Evolutionary conservation across 2,888 invertebrate species (phyloP), one percentile per base, ranked within the genome.

Genomic region (Tillus elongatus): DNA sequence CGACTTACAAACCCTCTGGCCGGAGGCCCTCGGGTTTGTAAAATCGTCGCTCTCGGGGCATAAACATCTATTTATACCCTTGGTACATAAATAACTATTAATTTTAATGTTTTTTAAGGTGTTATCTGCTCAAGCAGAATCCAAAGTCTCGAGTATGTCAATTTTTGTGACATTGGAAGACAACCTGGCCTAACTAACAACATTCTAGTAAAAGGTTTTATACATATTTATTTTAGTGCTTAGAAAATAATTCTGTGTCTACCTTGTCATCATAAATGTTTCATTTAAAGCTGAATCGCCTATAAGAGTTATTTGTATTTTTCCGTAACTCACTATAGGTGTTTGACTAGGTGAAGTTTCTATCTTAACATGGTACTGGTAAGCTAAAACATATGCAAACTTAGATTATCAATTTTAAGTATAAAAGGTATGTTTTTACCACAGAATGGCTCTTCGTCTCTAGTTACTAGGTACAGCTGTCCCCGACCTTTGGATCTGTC

Each of bases 391-490:
- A 13, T 28, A 41, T 45, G 30, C 9, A 35, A 3, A 24, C 28
- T 13, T 24, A 10, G 12, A 33, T 13, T 6, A 35, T 36, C 11
- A 11, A 16, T 15, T 33, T 16, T 19, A n/a, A 16, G n/a, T 15
- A n/a, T n/a, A 30, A 30, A 30, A 30, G 6, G 6, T 8, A 19
- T 19, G n/a, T n/a, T 47, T 60, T 66, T 68, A 84, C 84, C 84
- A 66, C 93, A 93, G 62, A 91, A 93, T 0, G 93, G 93, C 61
- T 90, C 88, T 56, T 88, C 87, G 45, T 89, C 87, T 43, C 91
- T 74, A 0, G 95, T 95, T 2, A 90, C 74, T 31, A 93, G 68
- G 58, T 86, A 95, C n/a, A 92, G 71, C 50, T 85, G 84, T 0
- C 92, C 92, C 15, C 88, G 71, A 0, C 86, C 90, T 3, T 77